Percentiles rank a stretch among this genome's conserved stretches.
phyloP scores from a whole-genome alignment of 2,797 vertebrate genomes.

The Enteromius fasciolatus region DNA sequence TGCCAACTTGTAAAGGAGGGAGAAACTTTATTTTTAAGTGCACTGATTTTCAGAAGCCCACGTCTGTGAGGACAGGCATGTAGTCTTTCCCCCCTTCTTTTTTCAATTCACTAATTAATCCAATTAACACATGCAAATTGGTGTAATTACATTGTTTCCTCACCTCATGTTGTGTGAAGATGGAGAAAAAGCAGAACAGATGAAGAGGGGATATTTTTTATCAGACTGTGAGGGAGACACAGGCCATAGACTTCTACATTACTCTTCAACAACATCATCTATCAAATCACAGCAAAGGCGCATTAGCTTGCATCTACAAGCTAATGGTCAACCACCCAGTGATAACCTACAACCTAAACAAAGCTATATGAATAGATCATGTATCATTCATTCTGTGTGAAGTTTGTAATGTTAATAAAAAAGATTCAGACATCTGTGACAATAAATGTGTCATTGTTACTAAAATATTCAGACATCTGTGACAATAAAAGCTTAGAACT shows the following conservation, averaged over 20 bases:
- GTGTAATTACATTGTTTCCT: conserved; percentile 68
- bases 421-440: background rate
- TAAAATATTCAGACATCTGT: background rate
- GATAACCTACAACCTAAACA: background rate
- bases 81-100: conserved; percentile 10
- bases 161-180: conserved; percentile 67
- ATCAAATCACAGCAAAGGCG: background rate
- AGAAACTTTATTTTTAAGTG: conserved; percentile 66
- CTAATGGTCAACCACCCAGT: background rate
- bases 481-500: background rate
- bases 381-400: background rate
- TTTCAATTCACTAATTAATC: conserved; percentile 67
- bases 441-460: background rate
- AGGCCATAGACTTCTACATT: background rate
- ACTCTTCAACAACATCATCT: background rate
- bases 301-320: background rate
- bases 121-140: conserved; percentile 72
- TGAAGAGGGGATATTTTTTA: conserved; percentile 51
- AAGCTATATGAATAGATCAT: background rate
- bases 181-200: conserved; percentile 41
- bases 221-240: conserved; percentile 14
- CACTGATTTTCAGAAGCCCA: conserved; percentile 40
- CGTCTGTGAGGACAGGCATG: conserved; percentile 33
- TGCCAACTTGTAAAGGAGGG: conserved; percentile 52
- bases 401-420: background rate